Evolutionary conservation across 2,888 invertebrate genomes (phyloP).

Genomic region (Epirrita christyi): DNA sequence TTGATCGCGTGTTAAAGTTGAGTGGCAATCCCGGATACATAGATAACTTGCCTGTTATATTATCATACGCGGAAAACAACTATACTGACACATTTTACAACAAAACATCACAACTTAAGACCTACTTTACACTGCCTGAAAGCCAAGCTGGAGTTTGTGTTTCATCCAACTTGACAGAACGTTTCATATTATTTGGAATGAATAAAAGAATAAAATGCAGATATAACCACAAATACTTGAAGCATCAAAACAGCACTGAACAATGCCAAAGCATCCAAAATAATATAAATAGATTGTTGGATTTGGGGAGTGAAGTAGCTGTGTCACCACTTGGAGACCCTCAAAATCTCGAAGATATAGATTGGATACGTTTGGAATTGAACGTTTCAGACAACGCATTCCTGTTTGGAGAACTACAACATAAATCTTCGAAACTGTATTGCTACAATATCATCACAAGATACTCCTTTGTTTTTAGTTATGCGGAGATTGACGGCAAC

Average conservation of each 20-base stretch:
- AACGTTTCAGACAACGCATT: conserved; percentile 40
- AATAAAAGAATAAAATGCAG: conserved; percentile 78
- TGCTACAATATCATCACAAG: conserved; percentile 66
- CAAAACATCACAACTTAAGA: conserved; percentile 38
- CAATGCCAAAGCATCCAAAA: conserved; percentile 62
- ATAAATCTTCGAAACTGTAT: conserved; percentile 51
- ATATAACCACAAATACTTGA: conserved; percentile 41
- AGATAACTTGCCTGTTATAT: conserved; percentile 86
- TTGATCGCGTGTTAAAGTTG: conserved; percentile 55
- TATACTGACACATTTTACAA: conserved; percentile 64
- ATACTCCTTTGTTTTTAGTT: conserved; percentile 58
- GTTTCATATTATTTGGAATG: conserved; percentile 73
- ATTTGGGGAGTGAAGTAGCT: conserved; percentile 45
- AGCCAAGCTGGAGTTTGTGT: conserved; percentile 75
- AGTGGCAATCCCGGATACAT: conserved; percentile 93
- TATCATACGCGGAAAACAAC: conserved; percentile 61
- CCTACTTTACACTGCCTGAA: conserved; percentile 56
- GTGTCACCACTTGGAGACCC: conserved; percentile 73
- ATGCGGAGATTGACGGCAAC: conserved; percentile 54
- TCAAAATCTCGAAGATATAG: conserved; percentile 50
- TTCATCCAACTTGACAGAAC: conserved; percentile 57
- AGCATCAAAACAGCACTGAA: conserved; percentile 49
- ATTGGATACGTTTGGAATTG: conserved; percentile 58
- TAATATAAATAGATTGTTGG: conserved; percentile 50
- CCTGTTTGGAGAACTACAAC: conserved; percentile 55